phyloP scores from a whole-genome alignment of 1,140 invertebrate species.

The Mylabris phalerata region DNA sequence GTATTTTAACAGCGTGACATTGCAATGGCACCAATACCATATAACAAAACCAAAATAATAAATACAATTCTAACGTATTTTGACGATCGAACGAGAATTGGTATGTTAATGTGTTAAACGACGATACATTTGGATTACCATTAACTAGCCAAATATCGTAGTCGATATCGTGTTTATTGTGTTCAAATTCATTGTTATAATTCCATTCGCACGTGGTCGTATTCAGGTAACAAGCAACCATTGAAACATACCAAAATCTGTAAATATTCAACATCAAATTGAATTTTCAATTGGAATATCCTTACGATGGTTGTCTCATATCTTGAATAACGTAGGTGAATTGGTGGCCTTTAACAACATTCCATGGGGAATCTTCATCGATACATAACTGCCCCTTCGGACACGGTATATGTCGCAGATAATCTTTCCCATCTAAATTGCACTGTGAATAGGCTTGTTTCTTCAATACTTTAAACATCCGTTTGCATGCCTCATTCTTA shows the following conservation, averaged over 20 bases:
- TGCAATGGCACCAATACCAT: constrained; percentile 81
- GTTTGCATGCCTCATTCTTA: constrained; percentile 63
- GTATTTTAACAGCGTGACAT: constrained; percentile 75
- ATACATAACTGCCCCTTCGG: constrained; percentile 65
- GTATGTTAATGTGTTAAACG: constrained; percentile 80
- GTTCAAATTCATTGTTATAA: constrained; percentile 45
- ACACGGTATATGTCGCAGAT: constrained; percentile 84
- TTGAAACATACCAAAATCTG: constrained; percentile 93
- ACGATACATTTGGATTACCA: constrained; percentile 81
- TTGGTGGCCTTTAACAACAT: constrained; percentile 81
- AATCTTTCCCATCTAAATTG: constrained; percentile 77
- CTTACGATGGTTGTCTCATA: constrained; percentile 78
- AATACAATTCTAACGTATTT: constrained; percentile 87
- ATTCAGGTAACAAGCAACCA: constrained; percentile 86
- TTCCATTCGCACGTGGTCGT: constrained; percentile 74
- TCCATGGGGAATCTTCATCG: constrained; percentile 78
- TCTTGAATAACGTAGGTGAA: constrained; percentile 92
- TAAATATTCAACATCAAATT: constrained; percentile 23
- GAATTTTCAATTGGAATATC: background rate
- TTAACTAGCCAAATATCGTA: constrained; percentile 97
- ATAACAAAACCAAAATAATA: constrained; percentile 84
- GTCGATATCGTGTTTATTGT: constrained; percentile 49
- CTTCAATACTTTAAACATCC: constrained; percentile 81
- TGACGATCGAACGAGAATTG: constrained; percentile 96
- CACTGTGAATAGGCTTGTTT: constrained; percentile 74